Evolutionary conservation across 2,113 vertebrate species (phyloP).

Genomic region (Spermophilus dauricus): DNA sequence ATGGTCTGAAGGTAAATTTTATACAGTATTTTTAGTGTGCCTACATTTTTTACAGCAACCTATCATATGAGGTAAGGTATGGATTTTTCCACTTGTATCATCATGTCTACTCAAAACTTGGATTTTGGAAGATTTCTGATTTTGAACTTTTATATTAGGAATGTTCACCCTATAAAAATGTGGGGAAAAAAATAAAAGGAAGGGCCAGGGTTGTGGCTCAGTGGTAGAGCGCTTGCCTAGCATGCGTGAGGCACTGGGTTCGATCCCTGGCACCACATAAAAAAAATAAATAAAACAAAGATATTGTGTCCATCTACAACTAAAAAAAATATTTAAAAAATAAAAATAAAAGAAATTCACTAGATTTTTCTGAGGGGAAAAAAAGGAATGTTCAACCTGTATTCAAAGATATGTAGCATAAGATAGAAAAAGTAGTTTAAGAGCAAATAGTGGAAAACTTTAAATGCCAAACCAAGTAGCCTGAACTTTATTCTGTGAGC

Average conservation of each 20-base stretch:
- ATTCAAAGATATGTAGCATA: background rate
- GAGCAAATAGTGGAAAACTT: background rate
- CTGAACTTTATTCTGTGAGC: background rate
- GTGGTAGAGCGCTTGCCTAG: too few relatives aligned
- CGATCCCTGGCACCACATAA: too few relatives aligned
- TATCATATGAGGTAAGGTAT: background rate
- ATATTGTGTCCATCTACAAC: too few relatives aligned
- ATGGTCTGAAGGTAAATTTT: background rate
- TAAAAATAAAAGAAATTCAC: too few relatives aligned
- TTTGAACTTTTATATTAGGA: background rate
- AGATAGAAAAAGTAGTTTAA: background rate
- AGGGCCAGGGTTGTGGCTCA: too few relatives aligned
- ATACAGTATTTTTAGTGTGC: background rate
- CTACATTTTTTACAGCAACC: background rate
- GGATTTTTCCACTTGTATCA: background rate
- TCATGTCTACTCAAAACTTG: background rate
- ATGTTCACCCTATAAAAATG: background rate
- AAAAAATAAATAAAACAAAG: too few relatives aligned
- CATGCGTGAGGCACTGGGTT: too few relatives aligned
- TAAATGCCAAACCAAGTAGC: background rate
- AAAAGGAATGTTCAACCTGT: background rate
- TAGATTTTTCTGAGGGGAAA: too few relatives aligned
- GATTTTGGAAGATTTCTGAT: background rate
- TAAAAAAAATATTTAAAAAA: too few relatives aligned
- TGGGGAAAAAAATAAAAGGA: too few relatives aligned